Evolutionary conservation across 2,797 vertebrate species (phyloP).

Genomic region (Mormyrops attenuatus): DNA sequence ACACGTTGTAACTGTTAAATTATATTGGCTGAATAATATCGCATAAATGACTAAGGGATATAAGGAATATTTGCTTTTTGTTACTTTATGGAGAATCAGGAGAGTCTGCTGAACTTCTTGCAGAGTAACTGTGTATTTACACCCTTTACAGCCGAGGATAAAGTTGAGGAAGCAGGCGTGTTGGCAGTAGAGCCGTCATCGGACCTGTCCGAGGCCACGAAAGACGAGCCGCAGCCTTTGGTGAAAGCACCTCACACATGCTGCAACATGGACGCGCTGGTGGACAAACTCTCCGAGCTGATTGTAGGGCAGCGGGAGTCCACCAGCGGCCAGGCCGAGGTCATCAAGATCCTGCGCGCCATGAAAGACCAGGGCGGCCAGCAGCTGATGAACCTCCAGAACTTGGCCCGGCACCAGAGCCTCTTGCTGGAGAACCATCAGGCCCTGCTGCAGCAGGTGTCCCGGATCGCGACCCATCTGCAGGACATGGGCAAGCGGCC

Average conservation of each 20-base stretch:
- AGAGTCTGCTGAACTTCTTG: neutral
- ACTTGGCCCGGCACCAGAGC: constrained; percentile 54
- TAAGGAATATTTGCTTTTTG: neutral
- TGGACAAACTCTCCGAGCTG: constrained; percentile 28
- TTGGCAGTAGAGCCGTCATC: neutral
- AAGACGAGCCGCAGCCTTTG: neutral
- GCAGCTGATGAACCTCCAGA: constrained; percentile 51
- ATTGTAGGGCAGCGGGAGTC: constrained; percentile 34
- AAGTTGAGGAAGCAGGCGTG: neutral
- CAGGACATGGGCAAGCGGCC: constrained; percentile 32
- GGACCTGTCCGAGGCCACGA: neutral
- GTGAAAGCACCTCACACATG: neutral
- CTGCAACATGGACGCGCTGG: constrained; percentile 24
- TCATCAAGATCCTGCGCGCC: constrained; percentile 29
- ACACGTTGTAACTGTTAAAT: neutral
- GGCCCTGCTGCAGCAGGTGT: constrained; percentile 61
- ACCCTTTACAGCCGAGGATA: neutral
- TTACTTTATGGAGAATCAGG: neutral
- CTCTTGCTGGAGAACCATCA: constrained; percentile 63
- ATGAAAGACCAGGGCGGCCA: constrained; percentile 41
- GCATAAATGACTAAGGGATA: neutral
- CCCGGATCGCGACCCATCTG: constrained; percentile 46
- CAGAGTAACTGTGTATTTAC: neutral
- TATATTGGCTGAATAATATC: neutral
- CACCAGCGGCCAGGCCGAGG: constrained; percentile 31